A percentile compares a stretch with the other conserved stretches of the same genome.
Evolutionary conservation across 2,888 invertebrate species (phyloP).

Genomic region (Noctuana brunneofusca): DNA sequence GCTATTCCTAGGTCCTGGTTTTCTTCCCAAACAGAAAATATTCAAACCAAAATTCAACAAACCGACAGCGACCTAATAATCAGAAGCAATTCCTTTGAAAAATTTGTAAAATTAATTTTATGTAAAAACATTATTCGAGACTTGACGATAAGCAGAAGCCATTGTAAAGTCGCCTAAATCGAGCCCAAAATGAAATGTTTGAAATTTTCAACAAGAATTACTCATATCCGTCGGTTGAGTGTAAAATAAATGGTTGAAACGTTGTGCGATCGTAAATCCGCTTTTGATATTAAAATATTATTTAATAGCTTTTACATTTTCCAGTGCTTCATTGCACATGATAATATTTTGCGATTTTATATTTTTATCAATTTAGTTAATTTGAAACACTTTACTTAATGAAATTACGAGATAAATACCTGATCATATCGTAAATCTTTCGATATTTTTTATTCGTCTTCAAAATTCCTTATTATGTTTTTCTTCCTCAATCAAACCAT

Average conservation of each 20-base stretch:
- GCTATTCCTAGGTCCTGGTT: too few species aligned
- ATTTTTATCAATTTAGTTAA: neutral
- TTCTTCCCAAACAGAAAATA: too few species aligned
- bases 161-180: conserved; percentile 27
- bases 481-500: too few species aligned
- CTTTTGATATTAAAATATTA: conserved; percentile 22
- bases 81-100: conserved; percentile 10
- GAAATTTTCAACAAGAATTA: conserved; percentile 49
- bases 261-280: conserved; percentile 34
- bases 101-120: conserved; percentile 23
- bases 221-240: conserved; percentile 51
- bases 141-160: conserved; percentile 35
- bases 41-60: too few species aligned
- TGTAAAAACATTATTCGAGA: conserved; percentile 29
- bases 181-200: conserved; percentile 43
- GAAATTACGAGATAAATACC: conserved; percentile 4
- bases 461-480: too few species aligned
- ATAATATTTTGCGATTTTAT: conserved; percentile 8
- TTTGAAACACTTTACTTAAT: conserved; percentile 1
- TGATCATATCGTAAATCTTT: neutral
- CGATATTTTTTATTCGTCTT: neutral
- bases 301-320: conserved; percentile 21
- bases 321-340: neutral
- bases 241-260: conserved; percentile 40
- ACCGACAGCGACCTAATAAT: conserved; percentile 3